Conservation (phyloP, 2,113 vertebrate species). For the Megaceryle torquata region DNA sequence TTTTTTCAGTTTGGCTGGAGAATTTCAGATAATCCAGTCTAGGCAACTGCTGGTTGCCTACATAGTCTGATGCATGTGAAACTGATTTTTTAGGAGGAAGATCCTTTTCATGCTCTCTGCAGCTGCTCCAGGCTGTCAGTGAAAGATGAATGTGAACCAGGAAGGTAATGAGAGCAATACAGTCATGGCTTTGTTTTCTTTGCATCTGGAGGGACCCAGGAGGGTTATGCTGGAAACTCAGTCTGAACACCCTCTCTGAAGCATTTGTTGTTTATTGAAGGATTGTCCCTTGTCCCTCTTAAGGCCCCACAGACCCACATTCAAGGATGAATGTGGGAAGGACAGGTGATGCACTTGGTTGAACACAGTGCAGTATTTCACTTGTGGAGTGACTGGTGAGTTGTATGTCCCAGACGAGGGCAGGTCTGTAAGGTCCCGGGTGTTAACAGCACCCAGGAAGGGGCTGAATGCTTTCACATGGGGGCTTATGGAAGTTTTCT, state of each 20-base stretch:
- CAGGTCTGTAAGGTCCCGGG: neutral
- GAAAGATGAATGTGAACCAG: neutral
- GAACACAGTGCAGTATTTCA: neutral
- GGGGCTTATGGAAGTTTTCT: neutral
- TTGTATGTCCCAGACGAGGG: neutral
- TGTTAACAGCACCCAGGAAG: neutral
- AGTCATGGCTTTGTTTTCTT: neutral
- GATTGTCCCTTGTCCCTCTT: neutral
- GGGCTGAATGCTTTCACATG: neutral
- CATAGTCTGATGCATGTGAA: neutral
- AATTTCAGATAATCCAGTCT: neutral
- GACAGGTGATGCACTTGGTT: neutral
- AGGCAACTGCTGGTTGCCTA: neutral
- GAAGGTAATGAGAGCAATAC: neutral
- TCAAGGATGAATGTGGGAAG: rapidly evolving
- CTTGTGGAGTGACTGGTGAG: neutral
- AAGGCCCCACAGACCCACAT: neutral
- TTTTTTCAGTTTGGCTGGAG: neutral
- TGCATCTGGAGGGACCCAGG: neutral
- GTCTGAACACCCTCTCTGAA: neutral
- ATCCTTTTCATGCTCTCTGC: neutral
- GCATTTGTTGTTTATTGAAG: neutral
- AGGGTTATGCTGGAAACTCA: neutral
- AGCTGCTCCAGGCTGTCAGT: neutral
- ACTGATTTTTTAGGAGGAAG: neutral